Evolutionary conservation across 2,797 vertebrate genomes (phyloP), one percentile per base, ranked within the genome.

Genomic region (Siniperca scherzeri): DNA sequence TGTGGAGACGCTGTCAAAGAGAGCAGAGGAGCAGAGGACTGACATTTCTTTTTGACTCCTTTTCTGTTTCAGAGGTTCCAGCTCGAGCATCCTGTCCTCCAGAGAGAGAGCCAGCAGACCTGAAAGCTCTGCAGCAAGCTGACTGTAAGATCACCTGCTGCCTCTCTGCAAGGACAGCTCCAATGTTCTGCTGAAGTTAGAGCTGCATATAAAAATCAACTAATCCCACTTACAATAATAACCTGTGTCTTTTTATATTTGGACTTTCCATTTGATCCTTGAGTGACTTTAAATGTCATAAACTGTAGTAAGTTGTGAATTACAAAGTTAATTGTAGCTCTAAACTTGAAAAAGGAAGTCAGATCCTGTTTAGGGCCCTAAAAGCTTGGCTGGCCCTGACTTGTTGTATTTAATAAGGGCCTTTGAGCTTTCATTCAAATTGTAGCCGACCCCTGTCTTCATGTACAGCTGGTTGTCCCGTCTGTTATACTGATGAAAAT

Each of bases 141-240:
- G 30, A 69, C 22, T 27, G 66, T 77, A 69, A 77, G 74, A 60
- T 69, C 66, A 14, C 25, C 56, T 60, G 38, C 70, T 72, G 70
- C 55, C 55, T 60, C 53, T 70, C 67, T 53, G 48, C 33, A 53
- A 25, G 30, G 22, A 40, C 50, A 38, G 40, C 50, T 50, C 25
- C 44, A 50, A 1, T 50, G 56, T 57, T 7, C 56, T 57, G 56
- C 56, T 57, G 46, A 17, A 50, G 40, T 42, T 12, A 42, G 17
- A 17, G 46, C 46, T 50, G 46, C 46, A 19, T 6, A 50, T 12
- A 7, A 7, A 42, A 42, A 11, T 11, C 40, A 12, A 12, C 10
- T 3, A 11, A 42, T 12, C 11, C 38, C 8, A 48, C 5, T 48
- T 17, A 48, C 6, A 50, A 50, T 48, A 48, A 48, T 48, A 48